Conservation (phyloP, 2,797 vertebrate species). For the Enteromius anoplus region DNA sequence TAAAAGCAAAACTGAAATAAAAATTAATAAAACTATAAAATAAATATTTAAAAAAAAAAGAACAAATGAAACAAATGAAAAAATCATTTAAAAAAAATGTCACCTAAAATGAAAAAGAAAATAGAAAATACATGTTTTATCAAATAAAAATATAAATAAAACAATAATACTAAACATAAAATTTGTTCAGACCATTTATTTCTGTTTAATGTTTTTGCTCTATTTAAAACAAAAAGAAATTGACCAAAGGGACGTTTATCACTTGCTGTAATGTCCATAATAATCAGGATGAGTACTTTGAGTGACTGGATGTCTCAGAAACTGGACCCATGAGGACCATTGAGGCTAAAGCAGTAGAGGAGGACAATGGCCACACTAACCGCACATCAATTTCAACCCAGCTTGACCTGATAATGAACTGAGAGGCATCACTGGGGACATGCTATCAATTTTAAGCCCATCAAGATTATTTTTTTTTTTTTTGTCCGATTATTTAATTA, state of each 20-base stretch:
- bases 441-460: constrained; percentile 29
- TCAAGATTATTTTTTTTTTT: constrained; percentile 25
- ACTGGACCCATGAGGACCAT: constrained; percentile 28
- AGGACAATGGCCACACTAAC: constrained; percentile 16
- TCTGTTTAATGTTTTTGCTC: neutral
- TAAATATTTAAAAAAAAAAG: too few relatives aligned
- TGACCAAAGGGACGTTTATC: neutral
- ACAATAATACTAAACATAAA: neutral
- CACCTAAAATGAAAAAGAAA: too few relatives aligned
- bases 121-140: too few relatives aligned
- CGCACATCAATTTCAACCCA: constrained; percentile 13
- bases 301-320: constrained; percentile 20
- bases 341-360: neutral
- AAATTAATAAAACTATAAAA: too few relatives aligned
- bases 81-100: neutral
- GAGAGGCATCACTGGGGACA: neutral
- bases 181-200: neutral
- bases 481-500: constrained; percentile 11
- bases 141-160: neutral
- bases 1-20: neutral
- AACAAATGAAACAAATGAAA: too few relatives aligned
- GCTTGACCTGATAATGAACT: constrained; percentile 20
- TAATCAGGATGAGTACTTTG: constrained; percentile 19
- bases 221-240: neutral
- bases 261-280: constrained; percentile 6